Evolutionary conservation across 2,113 vertebrate genomes (phyloP).

Genomic region (Oriolus oriolus): DNA sequence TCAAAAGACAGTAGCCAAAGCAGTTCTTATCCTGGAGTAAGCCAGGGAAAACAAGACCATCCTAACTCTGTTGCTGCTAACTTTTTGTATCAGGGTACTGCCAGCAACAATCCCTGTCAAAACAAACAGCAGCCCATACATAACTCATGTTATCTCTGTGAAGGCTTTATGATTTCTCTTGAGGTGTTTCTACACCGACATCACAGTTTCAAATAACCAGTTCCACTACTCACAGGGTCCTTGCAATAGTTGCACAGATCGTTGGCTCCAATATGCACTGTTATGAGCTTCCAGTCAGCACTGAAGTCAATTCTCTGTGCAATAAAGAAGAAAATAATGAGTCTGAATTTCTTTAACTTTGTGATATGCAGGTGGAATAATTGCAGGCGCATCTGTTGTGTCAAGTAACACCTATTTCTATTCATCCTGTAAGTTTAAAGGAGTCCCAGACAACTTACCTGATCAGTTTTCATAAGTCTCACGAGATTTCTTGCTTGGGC

Average conservation of each 20-base stretch:
- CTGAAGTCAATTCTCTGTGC: conserved; percentile 81
- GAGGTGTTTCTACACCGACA: neutral
- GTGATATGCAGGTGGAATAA: neutral
- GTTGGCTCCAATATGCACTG: conserved; percentile 79
- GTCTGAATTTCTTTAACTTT: neutral
- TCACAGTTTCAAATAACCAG: neutral
- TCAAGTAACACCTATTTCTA: neutral
- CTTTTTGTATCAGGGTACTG: neutral
- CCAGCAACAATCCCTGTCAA: neutral
- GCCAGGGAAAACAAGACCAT: neutral
- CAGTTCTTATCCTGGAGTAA: neutral
- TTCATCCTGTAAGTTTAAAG: neutral
- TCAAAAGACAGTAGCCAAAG: neutral
- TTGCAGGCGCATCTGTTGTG: neutral
- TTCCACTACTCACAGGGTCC: conserved; percentile 76
- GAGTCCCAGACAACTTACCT: conserved; percentile 66
- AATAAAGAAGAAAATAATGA: neutral
- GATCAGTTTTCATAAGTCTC: conserved; percentile 81
- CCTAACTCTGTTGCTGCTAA: neutral
- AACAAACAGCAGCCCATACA: neutral
- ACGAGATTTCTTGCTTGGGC: conserved; percentile 78
- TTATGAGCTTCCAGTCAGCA: conserved; percentile 92
- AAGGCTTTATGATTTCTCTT: neutral
- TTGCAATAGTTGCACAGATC: conserved; percentile 88
- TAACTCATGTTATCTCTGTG: neutral